These are phyloP conservation scores for Salvelinus namaycush DNA, from an alignment of 2,113 vertebrate genomes.

Conservation along the genomic window DNA sequence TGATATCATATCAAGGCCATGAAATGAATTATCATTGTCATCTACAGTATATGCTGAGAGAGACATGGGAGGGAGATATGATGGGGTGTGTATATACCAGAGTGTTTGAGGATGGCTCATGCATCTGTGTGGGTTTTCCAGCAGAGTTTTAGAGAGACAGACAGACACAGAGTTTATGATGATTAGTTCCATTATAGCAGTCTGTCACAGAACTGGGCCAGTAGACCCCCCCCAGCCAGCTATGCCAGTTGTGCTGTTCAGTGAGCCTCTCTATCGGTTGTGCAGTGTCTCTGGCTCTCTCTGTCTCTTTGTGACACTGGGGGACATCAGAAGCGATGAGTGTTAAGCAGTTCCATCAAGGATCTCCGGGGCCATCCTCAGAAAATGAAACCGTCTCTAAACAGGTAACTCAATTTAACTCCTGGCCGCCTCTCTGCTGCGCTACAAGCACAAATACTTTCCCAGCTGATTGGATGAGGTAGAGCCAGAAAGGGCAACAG, in stretches of 20 bases:
- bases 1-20: conserved; percentile 16
- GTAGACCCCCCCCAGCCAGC: conserved; percentile 46
- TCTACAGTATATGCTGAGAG: too few species aligned
- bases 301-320: conserved; percentile 42
- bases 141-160: not conserved
- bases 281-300: conserved; percentile 20
- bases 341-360: conserved; percentile 71
- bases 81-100: not conserved
- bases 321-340: conserved; percentile 62
- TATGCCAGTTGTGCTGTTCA: conserved; percentile 44
- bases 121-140: not conserved
- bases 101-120: not conserved
- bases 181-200: conserved; percentile 29
- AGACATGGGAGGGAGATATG: not conserved
- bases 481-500: conserved; percentile 62
- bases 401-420: conserved; percentile 76
- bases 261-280: not conserved
- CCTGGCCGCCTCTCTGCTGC: conserved; percentile 55
- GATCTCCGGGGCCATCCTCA: conserved; percentile 62
- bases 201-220: conserved; percentile 29
- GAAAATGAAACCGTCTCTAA: conserved; percentile 74
- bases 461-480: conserved; percentile 71
- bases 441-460: conserved; percentile 71
- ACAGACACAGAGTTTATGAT: conserved; percentile 1
- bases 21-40: not conserved